A percentile compares a stretch with the other conserved stretches of the same genome.
phyloP scores from a whole-genome alignment of 1,140 invertebrate species.

The Babylonia areolata region DNA sequence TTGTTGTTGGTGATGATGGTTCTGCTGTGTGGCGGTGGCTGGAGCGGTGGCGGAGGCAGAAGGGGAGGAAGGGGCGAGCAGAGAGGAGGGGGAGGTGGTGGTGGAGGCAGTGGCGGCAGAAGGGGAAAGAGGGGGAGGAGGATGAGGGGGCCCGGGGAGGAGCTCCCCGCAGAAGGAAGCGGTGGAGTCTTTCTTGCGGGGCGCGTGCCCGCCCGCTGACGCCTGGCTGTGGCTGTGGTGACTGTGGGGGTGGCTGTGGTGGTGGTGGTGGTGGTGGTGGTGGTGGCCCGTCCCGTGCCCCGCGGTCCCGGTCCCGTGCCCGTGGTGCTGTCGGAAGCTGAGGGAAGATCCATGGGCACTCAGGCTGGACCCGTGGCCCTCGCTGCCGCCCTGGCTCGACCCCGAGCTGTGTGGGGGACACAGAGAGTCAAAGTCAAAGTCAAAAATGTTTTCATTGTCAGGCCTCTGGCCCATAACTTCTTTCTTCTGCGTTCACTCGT shows the following conservation, averaged over 20 bases:
- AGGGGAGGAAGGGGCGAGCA: background rate
- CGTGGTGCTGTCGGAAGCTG: slow-evolving; percentile 40
- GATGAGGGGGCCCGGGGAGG: no score
- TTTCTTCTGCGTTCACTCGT: no score
- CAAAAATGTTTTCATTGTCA: no score
- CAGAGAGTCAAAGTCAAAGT: no score
- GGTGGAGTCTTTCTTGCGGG: slow-evolving; percentile 33
- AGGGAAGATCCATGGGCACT: slow-evolving; percentile 45
- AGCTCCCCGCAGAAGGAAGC: background rate
- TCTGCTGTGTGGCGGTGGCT: slow-evolving; percentile 5
- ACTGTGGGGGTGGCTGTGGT: no score
- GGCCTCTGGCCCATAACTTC: no score
- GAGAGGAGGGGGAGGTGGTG: background rate
- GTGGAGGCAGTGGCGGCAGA: background rate
- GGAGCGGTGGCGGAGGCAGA: slow-evolving; percentile 9
- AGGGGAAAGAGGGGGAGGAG: no score
- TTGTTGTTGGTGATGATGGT: slow-evolving; percentile 28
- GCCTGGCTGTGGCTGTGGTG: background rate
- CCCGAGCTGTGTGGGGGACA: slow-evolving; percentile 47
- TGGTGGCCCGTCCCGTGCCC: background rate
- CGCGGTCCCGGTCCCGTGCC: slow-evolving; percentile 20
- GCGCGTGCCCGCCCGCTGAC: background rate
- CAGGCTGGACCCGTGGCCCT: slow-evolving; percentile 42
- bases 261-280: background rate
- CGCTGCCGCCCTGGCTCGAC: slow-evolving; percentile 47